A percentile compares a stretch with the other conserved stretches of the same genome.
Evolutionary conservation across 1,140 invertebrate genomes (phyloP).

Genomic region (Atopsyche davidsoni): DNA sequence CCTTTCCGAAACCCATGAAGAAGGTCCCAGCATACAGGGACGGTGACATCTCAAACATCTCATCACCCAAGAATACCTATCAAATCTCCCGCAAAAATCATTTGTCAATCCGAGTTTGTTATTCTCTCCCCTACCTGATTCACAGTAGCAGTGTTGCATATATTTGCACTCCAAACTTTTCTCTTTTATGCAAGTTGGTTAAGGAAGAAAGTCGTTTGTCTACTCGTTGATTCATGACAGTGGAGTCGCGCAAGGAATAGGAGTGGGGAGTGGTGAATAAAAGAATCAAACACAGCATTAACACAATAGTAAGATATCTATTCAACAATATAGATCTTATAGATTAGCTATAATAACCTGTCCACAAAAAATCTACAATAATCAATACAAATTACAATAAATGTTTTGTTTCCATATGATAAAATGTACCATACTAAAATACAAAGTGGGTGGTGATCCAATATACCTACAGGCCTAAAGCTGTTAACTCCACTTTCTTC

Average conservation of each 20-base stretch:
- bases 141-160: too few species aligned
- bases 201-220: too few species aligned
- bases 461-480: slow-evolving; percentile 23
- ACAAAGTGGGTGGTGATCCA: slow-evolving; percentile 28
- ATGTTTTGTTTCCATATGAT: slow-evolving; percentile 20
- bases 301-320: slow-evolving; percentile 33
- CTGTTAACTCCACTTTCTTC: slow-evolving; percentile 23
- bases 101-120: too few species aligned
- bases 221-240: too few species aligned
- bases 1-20: too few species aligned
- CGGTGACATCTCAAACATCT: too few species aligned
- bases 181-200: too few species aligned
- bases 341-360: slow-evolving; percentile 32
- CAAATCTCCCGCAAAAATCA: too few species aligned
- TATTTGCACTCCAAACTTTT: too few species aligned
- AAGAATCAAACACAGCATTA: slow-evolving; percentile 24
- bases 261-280: background rate
- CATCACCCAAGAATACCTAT: too few species aligned
- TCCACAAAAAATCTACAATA: slow-evolving; percentile 31
- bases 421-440: slow-evolving; percentile 27
- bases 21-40: too few species aligned
- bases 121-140: too few species aligned
- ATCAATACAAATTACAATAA: slow-evolving; percentile 30
- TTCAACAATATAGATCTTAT: slow-evolving; percentile 33
- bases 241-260: background rate